Conservation (phyloP, 2,888 invertebrate species). For the Ctenicera cuprea region DNA sequence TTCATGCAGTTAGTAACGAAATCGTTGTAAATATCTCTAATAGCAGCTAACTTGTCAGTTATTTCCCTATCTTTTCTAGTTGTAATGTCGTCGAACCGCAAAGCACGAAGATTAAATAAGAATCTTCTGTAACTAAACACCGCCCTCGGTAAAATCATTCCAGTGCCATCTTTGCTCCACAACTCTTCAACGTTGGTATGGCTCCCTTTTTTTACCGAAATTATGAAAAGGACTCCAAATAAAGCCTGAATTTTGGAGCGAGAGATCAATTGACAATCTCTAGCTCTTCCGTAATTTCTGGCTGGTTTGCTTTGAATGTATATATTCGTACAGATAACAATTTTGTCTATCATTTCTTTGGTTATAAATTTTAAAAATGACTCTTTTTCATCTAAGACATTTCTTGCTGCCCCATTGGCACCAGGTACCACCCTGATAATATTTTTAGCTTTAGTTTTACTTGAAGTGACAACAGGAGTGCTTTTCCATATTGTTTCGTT, state of each 20-base stretch:
- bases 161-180: conserved; percentile 56
- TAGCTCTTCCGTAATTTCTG: conserved; percentile 28
- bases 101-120: conserved; percentile 46
- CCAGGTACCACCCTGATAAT: too few relatives aligned
- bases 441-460: too few relatives aligned
- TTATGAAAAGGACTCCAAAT: too few relatives aligned
- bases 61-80: conserved; percentile 11
- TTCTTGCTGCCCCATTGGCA: too few relatives aligned
- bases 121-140: conserved; percentile 51
- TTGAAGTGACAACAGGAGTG: too few relatives aligned
- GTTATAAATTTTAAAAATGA: not conserved
- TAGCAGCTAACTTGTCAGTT: too few relatives aligned
- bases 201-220: not conserved
- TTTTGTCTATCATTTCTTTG: not conserved
- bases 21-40: conserved; percentile 1
- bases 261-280: conserved; percentile 50
- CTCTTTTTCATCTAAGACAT: too few relatives aligned
- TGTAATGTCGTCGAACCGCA: conserved; percentile 47
- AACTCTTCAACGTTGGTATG: too few relatives aligned
- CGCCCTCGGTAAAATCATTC: conserved; percentile 55
- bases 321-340: not conserved
- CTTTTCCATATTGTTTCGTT: too few relatives aligned
- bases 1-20: conserved; percentile 37
- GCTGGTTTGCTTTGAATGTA: not conserved
- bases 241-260: too few relatives aligned